Evolutionary conservation across 2,888 invertebrate species (phyloP).

Genomic region (Idaea straminata): DNA sequence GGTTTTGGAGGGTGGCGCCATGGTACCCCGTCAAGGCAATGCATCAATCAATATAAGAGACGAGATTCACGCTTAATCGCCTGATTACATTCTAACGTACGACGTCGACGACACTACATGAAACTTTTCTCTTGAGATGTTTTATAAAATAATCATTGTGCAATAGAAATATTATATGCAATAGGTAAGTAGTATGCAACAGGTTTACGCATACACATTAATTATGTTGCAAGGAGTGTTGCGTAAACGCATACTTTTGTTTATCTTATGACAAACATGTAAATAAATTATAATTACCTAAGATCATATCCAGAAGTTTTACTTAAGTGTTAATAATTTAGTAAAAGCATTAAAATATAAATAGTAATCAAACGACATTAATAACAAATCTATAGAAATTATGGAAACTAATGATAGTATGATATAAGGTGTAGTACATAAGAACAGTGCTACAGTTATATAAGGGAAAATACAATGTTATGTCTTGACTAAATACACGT

Average conservation of each 20-base stretch:
- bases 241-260: constrained; percentile 33
- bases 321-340: background rate
- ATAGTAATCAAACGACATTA: constrained; percentile 6
- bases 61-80: constrained; percentile 59
- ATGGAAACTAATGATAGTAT: constrained; percentile 50
- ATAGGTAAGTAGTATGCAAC: constrained; percentile 48
- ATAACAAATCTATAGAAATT: constrained; percentile 18
- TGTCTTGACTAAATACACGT: constrained; percentile 43
- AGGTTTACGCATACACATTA: constrained; percentile 56
- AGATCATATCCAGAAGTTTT: background rate
- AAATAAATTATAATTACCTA: background rate
- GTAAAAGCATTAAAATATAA: background rate
- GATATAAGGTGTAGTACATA: constrained; percentile 40
- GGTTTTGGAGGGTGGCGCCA: constrained; percentile 75
- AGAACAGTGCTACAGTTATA: constrained; percentile 45
- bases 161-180: constrained; percentile 37
- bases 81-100: constrained; percentile 22
- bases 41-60: constrained; percentile 76
- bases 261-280: background rate
- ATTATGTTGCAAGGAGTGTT: constrained; percentile 49
- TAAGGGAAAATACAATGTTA: constrained; percentile 49
- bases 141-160: constrained; percentile 19
- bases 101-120: background rate
- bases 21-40: constrained; percentile 64
- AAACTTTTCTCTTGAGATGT: constrained; percentile 12